phyloP scores from a whole-genome alignment of 2,797 vertebrate genomes.

The Odontamblyopus rebecca region DNA sequence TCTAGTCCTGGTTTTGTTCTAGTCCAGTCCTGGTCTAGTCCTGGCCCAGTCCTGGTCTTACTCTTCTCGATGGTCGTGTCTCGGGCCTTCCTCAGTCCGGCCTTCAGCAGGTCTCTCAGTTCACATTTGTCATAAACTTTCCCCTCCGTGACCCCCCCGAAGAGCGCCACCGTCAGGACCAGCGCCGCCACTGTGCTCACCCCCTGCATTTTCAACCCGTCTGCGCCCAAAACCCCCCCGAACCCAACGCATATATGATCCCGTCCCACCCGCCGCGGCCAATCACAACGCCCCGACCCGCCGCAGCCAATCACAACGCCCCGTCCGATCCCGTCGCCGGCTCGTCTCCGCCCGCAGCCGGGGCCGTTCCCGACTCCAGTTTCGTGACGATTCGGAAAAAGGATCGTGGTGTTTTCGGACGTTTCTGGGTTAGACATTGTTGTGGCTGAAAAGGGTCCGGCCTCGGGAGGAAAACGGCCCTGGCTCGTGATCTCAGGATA shows the following conservation, averaged over 20 bases:
- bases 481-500: background rate
- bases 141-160: background rate
- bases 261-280: background rate
- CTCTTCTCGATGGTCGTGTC: background rate
- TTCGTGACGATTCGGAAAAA: background rate
- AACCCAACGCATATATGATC: background rate
- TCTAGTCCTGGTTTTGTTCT: too few relatives aligned
- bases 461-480: background rate
- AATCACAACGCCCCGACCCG: background rate
- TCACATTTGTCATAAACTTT: background rate
- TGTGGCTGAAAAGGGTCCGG: background rate
- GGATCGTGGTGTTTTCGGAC: background rate
- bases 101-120: background rate
- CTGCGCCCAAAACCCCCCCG: background rate
- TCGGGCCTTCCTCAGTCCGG: background rate
- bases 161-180: background rate
- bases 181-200: background rate
- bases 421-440: constrained; percentile 6
- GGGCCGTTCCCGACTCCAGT: background rate
- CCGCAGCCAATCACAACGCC: background rate
- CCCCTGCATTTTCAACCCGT: background rate
- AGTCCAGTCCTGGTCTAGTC: too few relatives aligned
- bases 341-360: background rate
- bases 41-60: background rate
- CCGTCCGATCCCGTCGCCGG: background rate